phyloP scores from a whole-genome alignment of 2,797 vertebrate genomes.

The Leptoclinus maculatus region DNA sequence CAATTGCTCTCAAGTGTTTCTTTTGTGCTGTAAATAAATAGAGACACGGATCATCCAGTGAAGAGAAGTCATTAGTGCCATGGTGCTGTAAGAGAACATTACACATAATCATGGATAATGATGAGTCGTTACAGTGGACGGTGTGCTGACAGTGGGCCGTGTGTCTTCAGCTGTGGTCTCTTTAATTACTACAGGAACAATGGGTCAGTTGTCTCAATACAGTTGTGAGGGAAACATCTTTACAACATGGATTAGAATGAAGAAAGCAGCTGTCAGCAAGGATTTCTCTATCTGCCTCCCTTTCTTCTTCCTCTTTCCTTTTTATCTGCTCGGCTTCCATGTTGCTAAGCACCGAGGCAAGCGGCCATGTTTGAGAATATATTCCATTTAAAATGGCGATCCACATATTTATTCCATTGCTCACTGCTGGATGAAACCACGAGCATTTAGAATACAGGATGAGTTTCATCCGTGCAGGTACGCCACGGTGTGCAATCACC shows the following conservation, averaged over 20 bases:
- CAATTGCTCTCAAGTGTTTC: neutral
- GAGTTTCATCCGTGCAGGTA: slow-evolving; percentile 51
- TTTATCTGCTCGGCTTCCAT: slow-evolving; percentile 72
- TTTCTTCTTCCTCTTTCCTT: slow-evolving; percentile 65
- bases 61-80: neutral
- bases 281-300: slow-evolving; percentile 80
- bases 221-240: slow-evolving; percentile 81
- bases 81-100: neutral
- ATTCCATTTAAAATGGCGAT: slow-evolving; percentile 79
- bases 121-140: slow-evolving; percentile 14
- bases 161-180: slow-evolving; percentile 84
- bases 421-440: slow-evolving; percentile 82
- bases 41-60: neutral
- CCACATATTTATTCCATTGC: slow-evolving; percentile 85
- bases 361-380: slow-evolving; percentile 81
- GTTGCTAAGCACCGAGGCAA: slow-evolving; percentile 84
- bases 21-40: neutral
- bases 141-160: too few relatives aligned
- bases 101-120: neutral
- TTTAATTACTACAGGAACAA: slow-evolving; percentile 88
- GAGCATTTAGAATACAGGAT: slow-evolving; percentile 81
- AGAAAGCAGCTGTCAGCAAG: slow-evolving; percentile 86
- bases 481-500: slow-evolving; percentile 15
- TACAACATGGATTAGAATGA: slow-evolving; percentile 81
- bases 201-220: slow-evolving; percentile 85